These are phyloP conservation scores for Leptopilina drosophilae DNA, from an alignment of 2,888 invertebrate species.

Conservation along the genomic window DNA sequence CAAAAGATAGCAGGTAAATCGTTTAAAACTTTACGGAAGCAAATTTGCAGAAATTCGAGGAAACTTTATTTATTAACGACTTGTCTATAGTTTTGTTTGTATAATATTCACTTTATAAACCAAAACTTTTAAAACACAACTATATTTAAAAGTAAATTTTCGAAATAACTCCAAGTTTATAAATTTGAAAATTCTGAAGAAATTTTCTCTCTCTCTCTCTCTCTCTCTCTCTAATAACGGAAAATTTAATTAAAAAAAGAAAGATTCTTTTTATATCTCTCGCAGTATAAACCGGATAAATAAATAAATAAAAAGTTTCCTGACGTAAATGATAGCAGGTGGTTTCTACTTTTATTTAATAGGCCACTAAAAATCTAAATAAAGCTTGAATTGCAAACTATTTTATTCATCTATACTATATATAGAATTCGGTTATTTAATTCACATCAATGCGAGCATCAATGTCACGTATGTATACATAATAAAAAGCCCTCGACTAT, in stretches of 20 bases:
- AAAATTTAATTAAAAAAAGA: neutral
- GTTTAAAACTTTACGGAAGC: no score
- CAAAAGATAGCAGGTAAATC: no score
- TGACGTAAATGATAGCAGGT: constrained; percentile 7
- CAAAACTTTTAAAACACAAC: no score
- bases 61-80: neutral
- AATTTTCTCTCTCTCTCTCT: no score
- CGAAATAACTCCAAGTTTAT: neutral
- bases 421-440: constrained; percentile 30
- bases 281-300: neutral
- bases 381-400: no score
- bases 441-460: constrained; percentile 27
- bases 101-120: no score
- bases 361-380: neutral
- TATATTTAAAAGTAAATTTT: no score
- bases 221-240: neutral
- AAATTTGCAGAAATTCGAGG: no score
- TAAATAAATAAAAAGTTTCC: constrained; percentile 20
- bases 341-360: constrained; percentile 38
- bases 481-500: constrained; percentile 4
- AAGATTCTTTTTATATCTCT: neutral
- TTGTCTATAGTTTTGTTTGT: neutral
- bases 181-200: neutral
- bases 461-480: constrained; percentile 4
- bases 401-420: no score